Percentiles rank a stretch among this genome's conserved stretches.
These are phyloP conservation scores for Phymorhynchus buccinoides DNA, from an alignment of 1,140 invertebrate species.

Conservation along the genomic window DNA sequence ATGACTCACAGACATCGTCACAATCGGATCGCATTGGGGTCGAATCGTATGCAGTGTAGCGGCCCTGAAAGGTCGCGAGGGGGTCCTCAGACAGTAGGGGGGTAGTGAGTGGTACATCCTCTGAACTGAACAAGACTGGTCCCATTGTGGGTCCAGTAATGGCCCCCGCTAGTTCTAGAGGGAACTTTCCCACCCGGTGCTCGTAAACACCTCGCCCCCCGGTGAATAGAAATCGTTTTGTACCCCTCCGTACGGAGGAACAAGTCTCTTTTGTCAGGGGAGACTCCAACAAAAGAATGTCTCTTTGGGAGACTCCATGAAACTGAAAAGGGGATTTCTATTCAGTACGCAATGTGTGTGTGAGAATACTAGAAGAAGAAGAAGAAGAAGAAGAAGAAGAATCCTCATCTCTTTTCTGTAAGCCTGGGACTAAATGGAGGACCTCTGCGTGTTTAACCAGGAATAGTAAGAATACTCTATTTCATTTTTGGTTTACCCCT, in stretches of 20 bases:
- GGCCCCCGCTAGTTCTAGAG: neutral
- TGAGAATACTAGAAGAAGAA: too few relatives aligned
- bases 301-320: too few relatives aligned
- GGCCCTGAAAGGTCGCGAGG: neutral
- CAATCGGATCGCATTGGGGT: too few relatives aligned
- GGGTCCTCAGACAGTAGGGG: neutral
- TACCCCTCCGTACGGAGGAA: neutral
- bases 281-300: too few relatives aligned
- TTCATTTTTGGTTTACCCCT: too few relatives aligned
- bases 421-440: neutral
- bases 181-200: neutral
- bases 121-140: neutral
- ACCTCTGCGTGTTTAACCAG: slow-evolving; percentile 19
- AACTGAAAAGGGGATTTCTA: neutral
- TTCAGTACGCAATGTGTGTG: too few relatives aligned
- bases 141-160: neutral
- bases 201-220: slow-evolving; percentile 25
- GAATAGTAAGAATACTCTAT: too few relatives aligned
- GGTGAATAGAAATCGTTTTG: slow-evolving; percentile 27
- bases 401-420: neutral
- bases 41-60: too few relatives aligned
- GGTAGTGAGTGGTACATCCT: neutral
- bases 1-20: too few relatives aligned
- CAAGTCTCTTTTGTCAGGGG: neutral
- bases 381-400: too few relatives aligned